These are phyloP conservation scores for Drosophila neoperkinsi DNA, from an alignment of 2,888 invertebrate species.

Conservation along the genomic window DNA sequence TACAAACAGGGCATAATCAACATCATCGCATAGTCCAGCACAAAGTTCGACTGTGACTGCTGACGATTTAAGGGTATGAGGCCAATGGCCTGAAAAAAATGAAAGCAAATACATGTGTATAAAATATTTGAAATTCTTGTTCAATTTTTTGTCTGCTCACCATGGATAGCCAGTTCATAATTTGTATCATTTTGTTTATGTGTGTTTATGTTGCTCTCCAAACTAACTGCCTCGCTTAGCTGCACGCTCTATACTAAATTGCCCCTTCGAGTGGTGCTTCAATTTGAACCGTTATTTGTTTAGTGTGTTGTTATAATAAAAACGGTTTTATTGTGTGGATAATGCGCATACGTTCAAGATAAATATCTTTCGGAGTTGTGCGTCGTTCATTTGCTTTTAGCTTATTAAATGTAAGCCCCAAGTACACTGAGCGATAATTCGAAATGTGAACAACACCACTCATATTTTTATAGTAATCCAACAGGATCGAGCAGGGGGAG, in stretches of 20 bases:
- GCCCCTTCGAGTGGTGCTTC: slow-evolving; percentile 39
- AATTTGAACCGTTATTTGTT: slow-evolving; percentile 37
- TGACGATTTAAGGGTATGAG: slow-evolving; percentile 81
- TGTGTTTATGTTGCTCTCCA: neutral
- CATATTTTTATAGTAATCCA: neutral
- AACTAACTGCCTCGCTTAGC: slow-evolving; percentile 37
- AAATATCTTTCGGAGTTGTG: slow-evolving; percentile 66
- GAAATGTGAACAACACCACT: neutral
- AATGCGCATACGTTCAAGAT: slow-evolving; percentile 73
- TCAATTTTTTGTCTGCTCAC: slow-evolving; percentile 16
- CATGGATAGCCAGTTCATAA: slow-evolving; percentile 75
- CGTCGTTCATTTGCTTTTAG: slow-evolving; percentile 60
- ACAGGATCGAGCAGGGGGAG: neutral
- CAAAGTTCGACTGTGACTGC: slow-evolving; percentile 46
- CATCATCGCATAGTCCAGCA: slow-evolving; percentile 80
- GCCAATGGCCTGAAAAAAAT: slow-evolving; percentile 72
- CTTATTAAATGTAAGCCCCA: slow-evolving; percentile 65
- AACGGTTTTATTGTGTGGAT: slow-evolving; percentile 56
- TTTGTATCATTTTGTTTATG: slow-evolving; percentile 58
- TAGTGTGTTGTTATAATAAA: slow-evolving; percentile 56
- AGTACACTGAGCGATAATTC: slow-evolving; percentile 47
- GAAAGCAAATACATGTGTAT: neutral
- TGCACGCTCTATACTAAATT: slow-evolving; percentile 42
- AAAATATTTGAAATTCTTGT: neutral
- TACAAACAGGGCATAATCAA: slow-evolving; percentile 75